phyloP scores from a whole-genome alignment of 2,797 vertebrate genomes.

The Cheirogaleus major region DNA sequence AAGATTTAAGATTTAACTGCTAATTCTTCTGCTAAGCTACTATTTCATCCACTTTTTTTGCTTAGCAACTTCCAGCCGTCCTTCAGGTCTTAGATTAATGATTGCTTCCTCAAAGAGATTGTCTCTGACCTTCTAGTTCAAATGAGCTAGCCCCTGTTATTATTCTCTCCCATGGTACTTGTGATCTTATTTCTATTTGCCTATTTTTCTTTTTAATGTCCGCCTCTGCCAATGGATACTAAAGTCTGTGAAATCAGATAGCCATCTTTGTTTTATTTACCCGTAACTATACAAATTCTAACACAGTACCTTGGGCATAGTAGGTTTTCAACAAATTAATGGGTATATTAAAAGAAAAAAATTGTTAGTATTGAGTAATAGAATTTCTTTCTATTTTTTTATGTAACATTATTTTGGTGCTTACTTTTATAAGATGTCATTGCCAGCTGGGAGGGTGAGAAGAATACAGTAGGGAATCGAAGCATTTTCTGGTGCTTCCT shows the following conservation, averaged over 20 bases:
- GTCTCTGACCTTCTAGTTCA: background rate
- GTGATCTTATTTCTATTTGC: background rate
- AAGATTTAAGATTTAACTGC: background rate
- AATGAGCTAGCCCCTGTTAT: background rate
- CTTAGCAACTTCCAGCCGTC: background rate
- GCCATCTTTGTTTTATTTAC: background rate
- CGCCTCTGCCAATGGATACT: background rate
- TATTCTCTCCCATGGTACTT: background rate
- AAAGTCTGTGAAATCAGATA: background rate
- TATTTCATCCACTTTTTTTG: background rate
- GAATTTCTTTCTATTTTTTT: background rate
- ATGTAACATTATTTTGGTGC: background rate
- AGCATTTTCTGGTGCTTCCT: background rate
- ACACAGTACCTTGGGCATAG: background rate
- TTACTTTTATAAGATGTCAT: constrained; percentile 4
- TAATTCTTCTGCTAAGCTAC: constrained; percentile 1
- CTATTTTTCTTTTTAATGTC: constrained; percentile 17
- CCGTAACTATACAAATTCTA: background rate
- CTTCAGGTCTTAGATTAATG: background rate
- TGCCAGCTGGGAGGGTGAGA: background rate
- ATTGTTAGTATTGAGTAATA: background rate
- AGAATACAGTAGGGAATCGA: background rate
- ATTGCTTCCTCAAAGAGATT: background rate
- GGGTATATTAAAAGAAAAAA: background rate
- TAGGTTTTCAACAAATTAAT: background rate